Percentiles rank a stretch among this genome's conserved stretches.
Evolutionary conservation across 2,113 vertebrate species (phyloP).

Genomic region (Gymnobelideus leadbeateri): DNA sequence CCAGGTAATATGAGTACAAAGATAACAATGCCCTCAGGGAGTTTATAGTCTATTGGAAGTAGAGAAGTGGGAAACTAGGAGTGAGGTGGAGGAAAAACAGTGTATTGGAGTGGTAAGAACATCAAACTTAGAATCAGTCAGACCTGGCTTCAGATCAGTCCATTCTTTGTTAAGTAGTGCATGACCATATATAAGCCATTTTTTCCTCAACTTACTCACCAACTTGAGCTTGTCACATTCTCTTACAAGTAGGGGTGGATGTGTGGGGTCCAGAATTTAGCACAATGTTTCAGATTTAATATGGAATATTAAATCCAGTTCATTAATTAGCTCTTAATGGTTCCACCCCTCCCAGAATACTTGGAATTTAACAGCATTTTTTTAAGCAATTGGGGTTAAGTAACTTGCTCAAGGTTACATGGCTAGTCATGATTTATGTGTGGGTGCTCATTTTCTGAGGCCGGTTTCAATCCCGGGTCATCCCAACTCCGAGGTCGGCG

Average conservation of each 20-base stretch:
- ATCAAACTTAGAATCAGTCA: not conserved
- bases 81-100: not conserved
- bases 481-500: too few relatives aligned
- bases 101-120: not conserved
- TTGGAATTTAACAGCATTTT: not conserved
- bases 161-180: not conserved
- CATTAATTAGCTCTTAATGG: not conserved
- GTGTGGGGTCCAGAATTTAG: not conserved
- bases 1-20: not conserved
- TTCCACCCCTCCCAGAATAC: not conserved
- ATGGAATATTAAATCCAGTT: not conserved
- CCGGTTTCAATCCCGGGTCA: too few relatives aligned
- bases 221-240: not conserved
- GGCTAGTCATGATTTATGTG: too few relatives aligned
- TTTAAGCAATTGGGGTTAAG: too few relatives aligned
- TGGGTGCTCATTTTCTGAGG: too few relatives aligned
- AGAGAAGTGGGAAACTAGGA: not conserved
- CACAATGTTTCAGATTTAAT: not conserved
- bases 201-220: not conserved
- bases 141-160: not conserved
- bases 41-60: not conserved
- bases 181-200: not conserved
- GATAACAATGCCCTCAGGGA: not conserved
- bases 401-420: too few relatives aligned
- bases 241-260: not conserved